A percentile compares a stretch with the other conserved stretches of the same genome.
These are phyloP conservation scores for Neoarius graeffei DNA, from an alignment of 2,113 vertebrate species.

Conservation along the genomic window DNA sequence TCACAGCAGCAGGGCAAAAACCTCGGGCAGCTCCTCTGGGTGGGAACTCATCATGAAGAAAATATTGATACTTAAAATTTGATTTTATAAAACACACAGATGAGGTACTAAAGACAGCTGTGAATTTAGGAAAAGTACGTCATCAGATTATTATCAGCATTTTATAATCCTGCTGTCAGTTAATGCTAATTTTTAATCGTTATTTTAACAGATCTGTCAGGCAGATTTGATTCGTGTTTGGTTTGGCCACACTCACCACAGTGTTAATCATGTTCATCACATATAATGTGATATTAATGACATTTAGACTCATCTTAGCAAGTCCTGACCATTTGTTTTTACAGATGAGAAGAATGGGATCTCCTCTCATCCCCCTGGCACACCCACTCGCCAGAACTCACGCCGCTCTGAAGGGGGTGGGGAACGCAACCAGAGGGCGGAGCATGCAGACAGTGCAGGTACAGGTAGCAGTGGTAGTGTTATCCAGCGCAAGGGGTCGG, in stretches of 20 bases:
- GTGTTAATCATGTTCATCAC: background rate
- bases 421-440: slow-evolving; percentile 62
- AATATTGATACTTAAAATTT: too few species aligned
- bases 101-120: background rate
- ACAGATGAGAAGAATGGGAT: slow-evolving; percentile 87
- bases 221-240: background rate
- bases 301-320: background rate
- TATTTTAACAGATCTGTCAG: too few species aligned
- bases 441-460: slow-evolving; percentile 45
- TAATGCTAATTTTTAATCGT: too few species aligned
- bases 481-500: slow-evolving; percentile 77
- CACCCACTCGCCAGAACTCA: slow-evolving; percentile 80
- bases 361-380: slow-evolving; percentile 71
- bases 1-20: background rate
- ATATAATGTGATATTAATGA: background rate
- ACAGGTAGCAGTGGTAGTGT: slow-evolving; percentile 53
- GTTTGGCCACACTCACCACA: background rate
- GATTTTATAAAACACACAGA: background rate
- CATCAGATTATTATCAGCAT: background rate
- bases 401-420: slow-evolving; percentile 75
- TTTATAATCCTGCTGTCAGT: background rate
- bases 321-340: background rate
- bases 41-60: too few species aligned
- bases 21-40: too few species aligned
- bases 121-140: background rate